These are phyloP conservation scores for Clepsis dumicolana DNA, from an alignment of 2,888 invertebrate genomes.

Conservation along the genomic window DNA sequence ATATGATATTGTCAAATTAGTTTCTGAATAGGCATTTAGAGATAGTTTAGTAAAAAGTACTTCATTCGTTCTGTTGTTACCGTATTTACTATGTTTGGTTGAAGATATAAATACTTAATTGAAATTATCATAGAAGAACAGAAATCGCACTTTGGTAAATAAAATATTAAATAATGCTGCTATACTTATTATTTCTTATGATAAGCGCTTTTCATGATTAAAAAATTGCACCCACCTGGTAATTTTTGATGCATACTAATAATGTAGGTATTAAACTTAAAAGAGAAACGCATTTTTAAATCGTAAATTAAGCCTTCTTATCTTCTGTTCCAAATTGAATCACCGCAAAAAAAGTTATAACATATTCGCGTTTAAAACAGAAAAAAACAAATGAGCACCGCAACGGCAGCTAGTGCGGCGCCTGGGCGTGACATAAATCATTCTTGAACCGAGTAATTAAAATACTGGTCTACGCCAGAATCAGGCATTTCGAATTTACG, in stretches of 20 bases:
- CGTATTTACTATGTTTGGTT: background rate
- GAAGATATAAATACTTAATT: background rate
- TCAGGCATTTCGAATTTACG: conserved; percentile 78
- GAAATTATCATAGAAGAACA: background rate
- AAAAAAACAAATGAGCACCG: conserved; percentile 56
- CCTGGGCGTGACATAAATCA: conserved; percentile 78
- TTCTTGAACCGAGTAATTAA: conserved; percentile 84
- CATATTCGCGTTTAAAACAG: conserved; percentile 50
- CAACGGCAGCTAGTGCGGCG: conserved; percentile 60
- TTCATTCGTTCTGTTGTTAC: no score
- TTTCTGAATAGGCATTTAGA: background rate
- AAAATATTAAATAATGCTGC: conserved; percentile 8
- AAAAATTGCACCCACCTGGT: background rate
- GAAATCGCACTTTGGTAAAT: background rate
- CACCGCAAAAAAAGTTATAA: conserved; percentile 8
- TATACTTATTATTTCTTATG: background rate
- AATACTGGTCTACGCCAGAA: conserved; percentile 81
- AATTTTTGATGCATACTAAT: background rate
- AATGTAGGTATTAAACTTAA: no score
- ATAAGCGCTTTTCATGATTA: background rate
- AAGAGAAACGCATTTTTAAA: background rate
- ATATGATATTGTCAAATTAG: background rate
- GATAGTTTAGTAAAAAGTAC: no score
- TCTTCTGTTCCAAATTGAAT: conserved; percentile 7
- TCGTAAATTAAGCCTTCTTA: background rate